A percentile compares a stretch with the other conserved stretches of the same genome.
These are phyloP conservation scores for Copidosoma floridanum DNA, from an alignment of 1,140 invertebrate species.

Conservation along the genomic window DNA sequence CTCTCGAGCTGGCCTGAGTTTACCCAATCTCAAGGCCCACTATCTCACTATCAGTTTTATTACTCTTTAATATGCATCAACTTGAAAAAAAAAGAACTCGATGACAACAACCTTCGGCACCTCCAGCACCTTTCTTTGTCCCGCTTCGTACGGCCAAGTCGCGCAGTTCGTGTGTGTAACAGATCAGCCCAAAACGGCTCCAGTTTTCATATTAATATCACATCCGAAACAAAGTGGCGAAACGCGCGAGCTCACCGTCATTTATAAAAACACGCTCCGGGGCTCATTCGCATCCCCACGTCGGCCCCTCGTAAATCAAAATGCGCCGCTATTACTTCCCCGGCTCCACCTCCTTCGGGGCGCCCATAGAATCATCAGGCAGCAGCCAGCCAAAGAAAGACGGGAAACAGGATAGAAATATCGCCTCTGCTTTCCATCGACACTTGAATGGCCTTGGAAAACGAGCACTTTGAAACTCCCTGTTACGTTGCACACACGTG, in stretches of 20 bases:
- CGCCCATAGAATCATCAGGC: neutral
- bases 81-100: no score
- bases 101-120: no score
- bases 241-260: neutral
- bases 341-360: neutral
- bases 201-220: constrained; percentile 3
- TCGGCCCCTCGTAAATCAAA: constrained; percentile 1
- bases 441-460: constrained; percentile 3
- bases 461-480: no score
- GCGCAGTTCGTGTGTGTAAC: no score
- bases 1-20: no score
- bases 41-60: no score
- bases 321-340: neutral
- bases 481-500: neutral
- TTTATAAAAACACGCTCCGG: neutral
- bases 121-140: no score
- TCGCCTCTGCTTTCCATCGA: neutral
- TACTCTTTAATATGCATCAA: no score
- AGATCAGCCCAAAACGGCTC: no score
- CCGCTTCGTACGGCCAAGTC: no score
- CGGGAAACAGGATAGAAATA: constrained; percentile 15
- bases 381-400: neutral
- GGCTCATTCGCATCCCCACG: no score
- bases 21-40: no score
- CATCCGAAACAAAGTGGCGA: neutral